These are phyloP conservation scores for Enteromius unitaeniatus DNA, from an alignment of 2,797 vertebrate species.

Conservation along the genomic window DNA sequence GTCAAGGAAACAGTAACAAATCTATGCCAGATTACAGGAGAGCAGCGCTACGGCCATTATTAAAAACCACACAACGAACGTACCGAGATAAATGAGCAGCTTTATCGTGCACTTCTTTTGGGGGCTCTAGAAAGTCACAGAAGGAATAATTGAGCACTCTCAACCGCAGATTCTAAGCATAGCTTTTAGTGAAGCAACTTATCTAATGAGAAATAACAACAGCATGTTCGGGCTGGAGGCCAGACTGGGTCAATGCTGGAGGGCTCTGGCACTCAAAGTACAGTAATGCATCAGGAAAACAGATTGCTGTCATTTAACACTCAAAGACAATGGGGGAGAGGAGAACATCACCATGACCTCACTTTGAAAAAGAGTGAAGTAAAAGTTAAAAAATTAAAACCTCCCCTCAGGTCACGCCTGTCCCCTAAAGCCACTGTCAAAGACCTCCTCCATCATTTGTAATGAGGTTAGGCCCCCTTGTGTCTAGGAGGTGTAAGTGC, in stretches of 20 bases:
- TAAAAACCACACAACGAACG: neutral
- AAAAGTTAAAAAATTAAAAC: constrained; percentile 9
- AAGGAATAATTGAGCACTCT: neutral
- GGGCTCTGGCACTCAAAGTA: neutral
- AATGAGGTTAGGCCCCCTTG: constrained; percentile 60
- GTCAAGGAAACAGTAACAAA: constrained; percentile 57
- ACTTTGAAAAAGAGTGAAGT: constrained; percentile 11
- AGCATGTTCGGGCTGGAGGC: constrained; percentile 5
- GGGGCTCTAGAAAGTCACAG: constrained; percentile 11
- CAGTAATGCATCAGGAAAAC: neutral
- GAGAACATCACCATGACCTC: neutral
- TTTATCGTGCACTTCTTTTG: neutral
- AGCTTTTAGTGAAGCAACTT: constrained; percentile 8
- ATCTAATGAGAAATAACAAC: constrained; percentile 24
- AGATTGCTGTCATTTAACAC: constrained; percentile 11
- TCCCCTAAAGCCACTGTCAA: neutral
- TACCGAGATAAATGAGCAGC: neutral
- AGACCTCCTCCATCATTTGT: constrained; percentile 49
- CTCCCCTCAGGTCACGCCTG: neutral
- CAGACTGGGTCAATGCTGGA: neutral
- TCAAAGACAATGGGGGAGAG: constrained; percentile 1
- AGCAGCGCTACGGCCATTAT: neutral
- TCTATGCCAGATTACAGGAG: constrained; percentile 4
- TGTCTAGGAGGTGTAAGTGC: constrained; percentile 58
- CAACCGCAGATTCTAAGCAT: neutral